Evolutionary conservation across 2,888 invertebrate species (phyloP).

Genomic region (Neoscelio sp.): DNA sequence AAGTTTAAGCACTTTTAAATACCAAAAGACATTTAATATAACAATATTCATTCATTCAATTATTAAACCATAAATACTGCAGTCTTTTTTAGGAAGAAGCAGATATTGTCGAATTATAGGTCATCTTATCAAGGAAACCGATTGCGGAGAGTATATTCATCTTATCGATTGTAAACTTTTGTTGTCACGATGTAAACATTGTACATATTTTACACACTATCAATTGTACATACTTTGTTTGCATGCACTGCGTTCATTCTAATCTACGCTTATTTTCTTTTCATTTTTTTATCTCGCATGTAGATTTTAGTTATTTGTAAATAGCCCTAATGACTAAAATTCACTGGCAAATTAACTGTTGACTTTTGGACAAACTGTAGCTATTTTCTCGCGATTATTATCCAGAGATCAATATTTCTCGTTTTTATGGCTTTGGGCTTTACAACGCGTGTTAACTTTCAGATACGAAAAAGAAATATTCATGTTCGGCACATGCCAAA

Average conservation of each 20-base stretch:
- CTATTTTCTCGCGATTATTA: slow-evolving; percentile 15
- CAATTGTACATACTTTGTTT: slow-evolving; percentile 48
- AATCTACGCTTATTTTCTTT: slow-evolving; percentile 57
- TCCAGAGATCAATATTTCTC: slow-evolving; percentile 55
- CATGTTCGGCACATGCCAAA: too few relatives aligned
- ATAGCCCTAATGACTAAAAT: slow-evolving; percentile 62
- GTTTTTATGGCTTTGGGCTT: slow-evolving; percentile 64
- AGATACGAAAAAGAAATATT: slow-evolving; percentile 12
- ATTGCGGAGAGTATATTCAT: slow-evolving; percentile 72
- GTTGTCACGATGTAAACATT: slow-evolving; percentile 16
- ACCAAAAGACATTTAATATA: too few relatives aligned
- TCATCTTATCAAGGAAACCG: slow-evolving; percentile 69
- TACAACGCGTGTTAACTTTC: slow-evolving; percentile 22
- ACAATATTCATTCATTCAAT: too few relatives aligned
- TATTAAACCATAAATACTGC: background rate
- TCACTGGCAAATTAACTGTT: slow-evolving; percentile 60
- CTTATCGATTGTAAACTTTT: slow-evolving; percentile 17
- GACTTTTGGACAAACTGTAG: slow-evolving; percentile 46
- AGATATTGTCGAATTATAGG: slow-evolving; percentile 28
- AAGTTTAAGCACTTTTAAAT: too few relatives aligned
- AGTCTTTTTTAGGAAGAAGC: slow-evolving; percentile 32
- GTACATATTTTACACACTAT: slow-evolving; percentile 45
- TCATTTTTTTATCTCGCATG: slow-evolving; percentile 40
- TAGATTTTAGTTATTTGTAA: slow-evolving; percentile 41
- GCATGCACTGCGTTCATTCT: slow-evolving; percentile 45